phyloP scores from a whole-genome alignment of 1,140 invertebrate genomes.

The Megathymus violae region DNA sequence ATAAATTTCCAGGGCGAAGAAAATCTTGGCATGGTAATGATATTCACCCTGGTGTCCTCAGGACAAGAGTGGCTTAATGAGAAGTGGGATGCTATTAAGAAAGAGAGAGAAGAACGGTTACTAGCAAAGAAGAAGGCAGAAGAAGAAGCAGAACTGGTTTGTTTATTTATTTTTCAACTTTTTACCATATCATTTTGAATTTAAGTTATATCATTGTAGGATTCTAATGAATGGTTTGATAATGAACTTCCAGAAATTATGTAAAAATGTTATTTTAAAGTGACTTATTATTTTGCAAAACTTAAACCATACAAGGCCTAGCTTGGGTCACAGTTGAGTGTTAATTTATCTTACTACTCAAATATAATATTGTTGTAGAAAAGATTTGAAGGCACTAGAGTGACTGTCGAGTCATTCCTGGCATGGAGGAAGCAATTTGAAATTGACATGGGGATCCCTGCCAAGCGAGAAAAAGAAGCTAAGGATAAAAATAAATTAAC shows the following conservation, averaged over 20 bases:
- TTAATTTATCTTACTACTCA: no score
- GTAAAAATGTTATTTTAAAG: no score
- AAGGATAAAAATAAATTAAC: slow-evolving; percentile 90
- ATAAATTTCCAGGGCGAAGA: slow-evolving; percentile 90
- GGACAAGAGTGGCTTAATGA: slow-evolving; percentile 96
- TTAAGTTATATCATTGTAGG: no score
- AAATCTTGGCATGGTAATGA: slow-evolving; percentile 98
- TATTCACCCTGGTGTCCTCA: slow-evolving; percentile 96
- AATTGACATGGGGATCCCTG: slow-evolving; percentile 92
- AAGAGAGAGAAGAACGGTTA: slow-evolving; percentile 88
- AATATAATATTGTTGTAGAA: slow-evolving; percentile 86
- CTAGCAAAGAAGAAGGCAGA: slow-evolving; percentile 88
- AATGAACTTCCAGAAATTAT: no score
- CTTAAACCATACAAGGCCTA: no score
- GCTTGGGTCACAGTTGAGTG: no score
- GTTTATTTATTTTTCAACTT: slow-evolving; percentile 20
- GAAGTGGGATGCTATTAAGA: slow-evolving; percentile 91
- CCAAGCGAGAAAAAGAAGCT: slow-evolving; percentile 88
- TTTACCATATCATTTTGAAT: no score
- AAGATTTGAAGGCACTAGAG: slow-evolving; percentile 97
- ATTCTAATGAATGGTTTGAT: no score
- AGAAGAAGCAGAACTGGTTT: slow-evolving; percentile 94
- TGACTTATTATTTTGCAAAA: no score
- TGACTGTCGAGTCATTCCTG: slow-evolving; percentile 98
- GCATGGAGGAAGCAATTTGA: slow-evolving; percentile 98